phyloP scores from a whole-genome alignment of 2,113 vertebrate genomes.

The Antigone vipio region DNA sequence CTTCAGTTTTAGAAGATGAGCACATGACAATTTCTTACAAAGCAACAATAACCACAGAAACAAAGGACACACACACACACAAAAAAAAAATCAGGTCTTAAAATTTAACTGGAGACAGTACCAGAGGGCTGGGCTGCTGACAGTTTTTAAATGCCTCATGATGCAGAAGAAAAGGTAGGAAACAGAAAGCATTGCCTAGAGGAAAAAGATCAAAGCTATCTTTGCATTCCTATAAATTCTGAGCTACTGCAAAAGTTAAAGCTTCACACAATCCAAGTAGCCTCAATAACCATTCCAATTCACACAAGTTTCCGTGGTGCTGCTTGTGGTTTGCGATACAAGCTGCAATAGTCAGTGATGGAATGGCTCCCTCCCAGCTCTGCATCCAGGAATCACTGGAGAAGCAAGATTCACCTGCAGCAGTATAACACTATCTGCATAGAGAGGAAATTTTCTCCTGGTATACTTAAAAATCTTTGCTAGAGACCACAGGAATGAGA shows the following conservation, averaged over 20 bases:
- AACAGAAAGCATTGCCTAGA: background rate
- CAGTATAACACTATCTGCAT: fast-evolving
- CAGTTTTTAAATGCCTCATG: background rate
- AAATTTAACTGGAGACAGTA: background rate
- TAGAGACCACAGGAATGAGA: background rate
- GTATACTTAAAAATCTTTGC: background rate
- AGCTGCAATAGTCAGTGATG: background rate
- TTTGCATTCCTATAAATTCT: background rate
- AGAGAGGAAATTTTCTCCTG: background rate
- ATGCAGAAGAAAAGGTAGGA: background rate
- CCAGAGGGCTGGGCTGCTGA: background rate
- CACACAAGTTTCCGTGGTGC: background rate
- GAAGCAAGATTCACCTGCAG: background rate
- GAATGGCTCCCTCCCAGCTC: background rate
- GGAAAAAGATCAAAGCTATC: background rate
- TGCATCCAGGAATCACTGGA: background rate
- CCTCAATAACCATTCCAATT: background rate
- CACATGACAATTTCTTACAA: background rate
- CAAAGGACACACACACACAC: background rate
- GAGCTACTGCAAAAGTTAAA: background rate
- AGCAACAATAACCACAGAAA: background rate
- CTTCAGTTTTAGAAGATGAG: background rate
- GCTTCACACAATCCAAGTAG: background rate
- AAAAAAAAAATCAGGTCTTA: background rate
- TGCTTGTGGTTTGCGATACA: background rate